Evolutionary conservation across 2,797 vertebrate species (phyloP).

Genomic region (Enteromius afrohamiltoni): DNA sequence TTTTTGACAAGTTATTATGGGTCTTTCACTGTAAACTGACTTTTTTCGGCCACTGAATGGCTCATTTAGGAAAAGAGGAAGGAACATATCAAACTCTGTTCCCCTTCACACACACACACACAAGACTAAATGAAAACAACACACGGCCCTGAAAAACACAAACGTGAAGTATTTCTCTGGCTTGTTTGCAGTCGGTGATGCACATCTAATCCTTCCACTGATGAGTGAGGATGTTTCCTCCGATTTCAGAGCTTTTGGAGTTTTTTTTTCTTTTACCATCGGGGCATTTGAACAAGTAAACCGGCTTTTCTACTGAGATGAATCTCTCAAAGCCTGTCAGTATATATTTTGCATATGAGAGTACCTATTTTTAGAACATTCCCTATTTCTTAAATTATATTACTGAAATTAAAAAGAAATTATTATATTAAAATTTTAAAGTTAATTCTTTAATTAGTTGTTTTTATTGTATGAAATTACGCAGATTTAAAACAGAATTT

Average conservation of each 20-base stretch:
- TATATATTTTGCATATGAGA: not conserved
- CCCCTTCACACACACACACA: not conserved
- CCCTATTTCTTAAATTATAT: not conserved
- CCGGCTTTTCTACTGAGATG: not conserved
- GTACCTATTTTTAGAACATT: not conserved
- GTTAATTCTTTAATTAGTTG: not conserved
- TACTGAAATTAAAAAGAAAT: not conserved
- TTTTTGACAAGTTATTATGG: slow-evolving; percentile 22
- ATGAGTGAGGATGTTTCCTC: slow-evolving; percentile 29
- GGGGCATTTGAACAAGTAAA: not conserved
- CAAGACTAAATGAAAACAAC: slow-evolving; percentile 17
- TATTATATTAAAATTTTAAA: not conserved
- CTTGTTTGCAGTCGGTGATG: slow-evolving; percentile 53
- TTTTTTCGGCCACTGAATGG: not conserved
- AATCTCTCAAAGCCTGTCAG: not conserved
- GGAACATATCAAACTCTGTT: not conserved
- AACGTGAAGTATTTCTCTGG: slow-evolving; percentile 49
- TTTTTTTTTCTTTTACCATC: not conserved
- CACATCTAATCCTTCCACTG: slow-evolving; percentile 43
- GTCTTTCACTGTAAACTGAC: slow-evolving; percentile 10
- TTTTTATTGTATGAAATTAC: not conserved
- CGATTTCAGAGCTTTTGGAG: not conserved
- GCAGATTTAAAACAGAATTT: not conserved
- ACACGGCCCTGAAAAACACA: slow-evolving; percentile 10
- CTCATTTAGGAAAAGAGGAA: slow-evolving; percentile 9